phyloP scores from a whole-genome alignment of 2,888 invertebrate species.

The Cecidostiba fungosa region DNA sequence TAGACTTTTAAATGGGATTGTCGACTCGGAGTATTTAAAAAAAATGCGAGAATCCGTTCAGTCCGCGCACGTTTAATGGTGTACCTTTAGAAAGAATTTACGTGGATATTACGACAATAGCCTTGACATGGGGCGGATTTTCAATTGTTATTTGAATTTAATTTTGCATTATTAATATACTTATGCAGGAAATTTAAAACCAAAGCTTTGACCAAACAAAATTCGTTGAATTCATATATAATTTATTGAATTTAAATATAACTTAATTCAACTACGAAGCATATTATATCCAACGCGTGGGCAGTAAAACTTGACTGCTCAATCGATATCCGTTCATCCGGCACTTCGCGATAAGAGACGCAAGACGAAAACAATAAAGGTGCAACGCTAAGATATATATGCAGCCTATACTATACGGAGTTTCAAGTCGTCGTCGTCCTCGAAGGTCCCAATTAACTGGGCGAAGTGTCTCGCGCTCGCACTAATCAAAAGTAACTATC shows the following conservation, averaged over 20 bases:
- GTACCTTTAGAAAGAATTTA: too few relatives aligned
- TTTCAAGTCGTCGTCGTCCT: not conserved
- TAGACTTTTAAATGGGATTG: not conserved
- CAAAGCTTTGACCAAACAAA: too few relatives aligned
- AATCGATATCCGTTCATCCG: not conserved
- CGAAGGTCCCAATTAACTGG: constrained; percentile 2
- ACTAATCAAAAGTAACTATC: constrained; percentile 13
- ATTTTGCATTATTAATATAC: too few relatives aligned
- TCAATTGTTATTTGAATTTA: not conserved
- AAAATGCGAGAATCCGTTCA: not conserved
- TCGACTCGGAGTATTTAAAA: not conserved
- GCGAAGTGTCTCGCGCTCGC: not conserved
- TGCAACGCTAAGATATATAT: not conserved
- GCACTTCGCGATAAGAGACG: not conserved
- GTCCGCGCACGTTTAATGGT: not conserved
- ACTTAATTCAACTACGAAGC: not conserved
- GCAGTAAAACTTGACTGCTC: not conserved
- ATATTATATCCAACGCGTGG: not conserved
- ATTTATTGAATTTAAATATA: too few relatives aligned
- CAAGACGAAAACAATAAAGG: constrained; percentile 1
- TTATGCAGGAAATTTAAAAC: too few relatives aligned
- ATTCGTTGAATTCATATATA: too few relatives aligned
- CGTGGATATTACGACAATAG: too few relatives aligned
- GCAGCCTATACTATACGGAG: not conserved
- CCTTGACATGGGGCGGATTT: not conserved